These are phyloP conservation scores for Podarcis siculus DNA, from an alignment of 2,797 vertebrate genomes.

Conservation along the genomic window DNA sequence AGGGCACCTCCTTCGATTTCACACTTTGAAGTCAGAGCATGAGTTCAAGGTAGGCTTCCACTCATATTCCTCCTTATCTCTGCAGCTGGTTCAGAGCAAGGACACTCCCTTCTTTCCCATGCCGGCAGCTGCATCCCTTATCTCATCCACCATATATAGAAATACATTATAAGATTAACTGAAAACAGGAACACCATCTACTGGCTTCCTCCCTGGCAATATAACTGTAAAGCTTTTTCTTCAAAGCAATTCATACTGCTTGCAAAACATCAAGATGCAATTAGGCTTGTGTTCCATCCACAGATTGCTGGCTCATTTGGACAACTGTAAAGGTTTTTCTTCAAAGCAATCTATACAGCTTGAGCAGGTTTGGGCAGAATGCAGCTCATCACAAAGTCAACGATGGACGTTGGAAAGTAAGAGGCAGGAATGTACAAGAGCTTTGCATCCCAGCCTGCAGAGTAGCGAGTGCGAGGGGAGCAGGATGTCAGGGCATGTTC, in stretches of 20 bases:
- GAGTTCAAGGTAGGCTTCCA: too few species aligned
- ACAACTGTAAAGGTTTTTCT: not conserved
- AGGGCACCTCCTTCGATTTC: too few species aligned
- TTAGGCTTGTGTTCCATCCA: too few species aligned
- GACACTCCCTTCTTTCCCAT: too few species aligned
- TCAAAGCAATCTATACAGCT: conserved; percentile 19
- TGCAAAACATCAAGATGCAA: not conserved
- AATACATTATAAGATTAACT: too few species aligned
- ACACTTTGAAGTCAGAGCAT: too few species aligned
- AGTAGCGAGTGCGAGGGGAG: conserved; percentile 84
- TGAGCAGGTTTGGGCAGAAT: conserved; percentile 37
- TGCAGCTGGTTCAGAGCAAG: too few species aligned
- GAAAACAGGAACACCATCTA: too few species aligned
- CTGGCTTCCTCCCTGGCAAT: too few species aligned
- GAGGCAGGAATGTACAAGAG: conserved; percentile 86
- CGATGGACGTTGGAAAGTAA: conserved; percentile 83
- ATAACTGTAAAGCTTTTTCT: not conserved
- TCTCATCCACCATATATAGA: too few species aligned
- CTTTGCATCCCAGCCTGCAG: conserved; percentile 87
- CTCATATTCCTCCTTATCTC: too few species aligned
- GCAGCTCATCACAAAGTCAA: conserved; percentile 70
- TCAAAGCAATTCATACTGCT: conserved; percentile 13
- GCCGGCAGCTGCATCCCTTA: too few species aligned
- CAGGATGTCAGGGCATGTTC: conserved; percentile 86
- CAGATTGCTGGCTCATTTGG: not conserved